Percentiles rank a stretch among this genome's conserved stretches.
Conservation (phyloP, 2,797 vertebrate genomes). For the Parauchenoglanis ngamensis region DNA sequence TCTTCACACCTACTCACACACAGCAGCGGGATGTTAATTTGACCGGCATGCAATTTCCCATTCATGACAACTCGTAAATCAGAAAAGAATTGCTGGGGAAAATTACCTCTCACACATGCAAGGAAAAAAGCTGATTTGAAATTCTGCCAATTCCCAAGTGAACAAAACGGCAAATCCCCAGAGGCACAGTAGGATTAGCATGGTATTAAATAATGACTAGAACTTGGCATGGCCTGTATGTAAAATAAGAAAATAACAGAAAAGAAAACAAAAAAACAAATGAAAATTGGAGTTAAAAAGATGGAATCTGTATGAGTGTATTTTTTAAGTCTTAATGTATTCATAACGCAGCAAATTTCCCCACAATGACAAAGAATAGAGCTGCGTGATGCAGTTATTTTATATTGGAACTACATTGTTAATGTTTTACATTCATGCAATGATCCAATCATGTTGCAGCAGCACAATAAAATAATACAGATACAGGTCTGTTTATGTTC, state of each 20-base stretch:
- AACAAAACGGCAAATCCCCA: slow-evolving; percentile 31
- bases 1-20: neutral
- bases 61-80: slow-evolving; percentile 27
- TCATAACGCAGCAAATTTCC: neutral
- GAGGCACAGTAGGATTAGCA: slow-evolving; percentile 44
- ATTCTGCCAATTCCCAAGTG: slow-evolving; percentile 24
- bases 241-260: neutral
- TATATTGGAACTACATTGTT: neutral
- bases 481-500: neutral
- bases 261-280: neutral
- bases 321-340: neutral
- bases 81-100: slow-evolving; percentile 37
- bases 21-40: slow-evolving; percentile 30
- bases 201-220: slow-evolving; percentile 47
- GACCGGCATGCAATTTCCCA: slow-evolving; percentile 12
- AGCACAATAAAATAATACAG: neutral
- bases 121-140: slow-evolving; percentile 44
- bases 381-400: neutral
- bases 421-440: neutral
- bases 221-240: slow-evolving; percentile 24
- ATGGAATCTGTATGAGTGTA: neutral
- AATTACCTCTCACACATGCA: slow-evolving; percentile 43
- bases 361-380: neutral
- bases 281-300: neutral
- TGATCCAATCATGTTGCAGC: neutral